Percentiles rank a stretch among this genome's conserved stretches.
Conservation (phyloP, 2,888 invertebrate genomes). For the Lasioglossum oenotherae region DNA sequence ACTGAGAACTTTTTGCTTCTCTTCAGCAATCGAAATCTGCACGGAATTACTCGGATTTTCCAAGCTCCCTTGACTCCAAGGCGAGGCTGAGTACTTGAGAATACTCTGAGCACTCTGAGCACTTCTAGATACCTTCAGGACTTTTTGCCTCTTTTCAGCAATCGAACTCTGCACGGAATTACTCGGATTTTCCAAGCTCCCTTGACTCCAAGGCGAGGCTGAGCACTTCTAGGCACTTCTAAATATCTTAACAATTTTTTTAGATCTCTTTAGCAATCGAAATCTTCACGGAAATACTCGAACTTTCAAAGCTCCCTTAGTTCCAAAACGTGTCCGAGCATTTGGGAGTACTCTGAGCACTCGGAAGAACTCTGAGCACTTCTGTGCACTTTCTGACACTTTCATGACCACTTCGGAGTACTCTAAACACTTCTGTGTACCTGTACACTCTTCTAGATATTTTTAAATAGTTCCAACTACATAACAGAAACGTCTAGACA, state of each 20-base stretch:
- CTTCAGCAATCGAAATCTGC: neutral
- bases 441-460: neutral
- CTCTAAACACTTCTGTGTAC: neutral
- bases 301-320: neutral
- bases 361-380: too few species aligned
- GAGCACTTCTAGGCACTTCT: too few species aligned
- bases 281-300: neutral
- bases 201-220: accelerated
- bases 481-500: neutral
- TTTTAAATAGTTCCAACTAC: neutral
- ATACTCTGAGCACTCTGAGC: too few species aligned
- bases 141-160: too few species aligned
- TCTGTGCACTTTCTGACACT: too few species aligned
- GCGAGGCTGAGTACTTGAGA: too few species aligned
- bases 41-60: neutral
- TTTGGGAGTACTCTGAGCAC: too few species aligned
- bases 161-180: neutral
- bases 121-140: too few species aligned
- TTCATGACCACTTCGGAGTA: too few species aligned
- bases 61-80: neutral
- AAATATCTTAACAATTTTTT: neutral
- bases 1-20: accelerated
- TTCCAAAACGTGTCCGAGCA: neutral
- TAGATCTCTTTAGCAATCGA: neutral
- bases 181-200: neutral